Conservation (phyloP, 2,888 invertebrate species). For the Tortricodes alternella region DNA sequence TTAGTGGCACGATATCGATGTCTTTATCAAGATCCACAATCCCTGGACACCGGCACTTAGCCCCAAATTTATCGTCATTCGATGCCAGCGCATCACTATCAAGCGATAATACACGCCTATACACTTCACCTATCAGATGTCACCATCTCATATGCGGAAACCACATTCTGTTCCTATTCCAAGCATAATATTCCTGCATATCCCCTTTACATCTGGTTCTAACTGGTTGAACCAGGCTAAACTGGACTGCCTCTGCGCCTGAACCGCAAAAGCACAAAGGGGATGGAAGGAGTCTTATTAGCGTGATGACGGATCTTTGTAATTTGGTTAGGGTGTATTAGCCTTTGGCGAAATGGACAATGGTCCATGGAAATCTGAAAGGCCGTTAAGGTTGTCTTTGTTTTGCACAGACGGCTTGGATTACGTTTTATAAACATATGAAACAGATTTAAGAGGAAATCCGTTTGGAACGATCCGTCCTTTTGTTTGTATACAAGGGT, state of each 20-base stretch:
- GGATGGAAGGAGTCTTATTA: slow-evolving; percentile 33
- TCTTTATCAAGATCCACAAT: not conserved
- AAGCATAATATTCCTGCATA: slow-evolving; percentile 64
- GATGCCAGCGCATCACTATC: slow-evolving; percentile 13
- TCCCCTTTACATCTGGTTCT: slow-evolving; percentile 63
- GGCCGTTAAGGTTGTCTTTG: slow-evolving; percentile 57
- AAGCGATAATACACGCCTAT: slow-evolving; percentile 25
- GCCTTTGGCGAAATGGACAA: slow-evolving; percentile 62
- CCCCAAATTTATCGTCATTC: slow-evolving; percentile 2
- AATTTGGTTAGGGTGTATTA: slow-evolving; percentile 41
- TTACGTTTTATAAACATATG: slow-evolving; percentile 20
- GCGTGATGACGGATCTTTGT: slow-evolving; percentile 40
- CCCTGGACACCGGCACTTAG: not conserved
- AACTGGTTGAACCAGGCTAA: slow-evolving; percentile 50
- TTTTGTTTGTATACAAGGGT: slow-evolving; percentile 26
- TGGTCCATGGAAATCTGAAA: slow-evolving; percentile 58
- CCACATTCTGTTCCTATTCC: slow-evolving; percentile 71
- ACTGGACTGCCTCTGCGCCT: slow-evolving; percentile 38
- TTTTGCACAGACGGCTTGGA: slow-evolving; percentile 39
- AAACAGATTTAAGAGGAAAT: slow-evolving; percentile 24
- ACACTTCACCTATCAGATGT: slow-evolving; percentile 57
- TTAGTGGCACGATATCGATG: no score
- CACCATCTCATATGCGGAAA: slow-evolving; percentile 68
- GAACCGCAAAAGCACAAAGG: slow-evolving; percentile 31
- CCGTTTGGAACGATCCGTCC: slow-evolving; percentile 9